These are phyloP conservation scores for Unio pictorum DNA, from an alignment of 2,888 invertebrate species.

Conservation along the genomic window DNA sequence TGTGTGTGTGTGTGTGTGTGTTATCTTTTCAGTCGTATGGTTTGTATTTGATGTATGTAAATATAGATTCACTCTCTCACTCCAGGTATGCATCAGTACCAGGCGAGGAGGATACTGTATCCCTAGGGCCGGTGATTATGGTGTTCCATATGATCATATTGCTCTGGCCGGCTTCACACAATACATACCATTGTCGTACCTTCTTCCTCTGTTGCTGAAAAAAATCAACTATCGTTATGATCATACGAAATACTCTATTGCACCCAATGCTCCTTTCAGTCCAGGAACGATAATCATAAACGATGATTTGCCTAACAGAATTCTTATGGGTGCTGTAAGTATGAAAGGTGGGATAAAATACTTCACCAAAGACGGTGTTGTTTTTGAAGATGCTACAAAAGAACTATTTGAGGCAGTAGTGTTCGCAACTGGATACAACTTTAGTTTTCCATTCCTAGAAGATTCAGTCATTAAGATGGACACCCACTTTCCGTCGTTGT, in stretches of 20 bases:
- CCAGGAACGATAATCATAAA: slow-evolving; percentile 22
- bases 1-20: too few relatives aligned
- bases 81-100: slow-evolving; percentile 70
- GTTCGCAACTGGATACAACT: slow-evolving; percentile 30
- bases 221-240: slow-evolving; percentile 29
- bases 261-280: slow-evolving; percentile 25
- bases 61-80: neutral
- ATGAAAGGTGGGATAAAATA: slow-evolving; percentile 17
- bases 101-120: slow-evolving; percentile 70
- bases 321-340: slow-evolving; percentile 23
- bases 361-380: slow-evolving; percentile 24
- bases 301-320: slow-evolving; percentile 37
- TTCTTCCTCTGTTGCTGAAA: slow-evolving; percentile 26
- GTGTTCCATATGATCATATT: slow-evolving; percentile 49
- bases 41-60: too few relatives aligned
- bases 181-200: slow-evolving; percentile 18
- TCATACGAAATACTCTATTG: slow-evolving; percentile 27
- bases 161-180: slow-evolving; percentile 21
- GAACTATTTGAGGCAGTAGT: slow-evolving; percentile 27
- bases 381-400: slow-evolving; percentile 24
- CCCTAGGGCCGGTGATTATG: slow-evolving; percentile 57
- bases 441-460: slow-evolving; percentile 32
- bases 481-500: slow-evolving; percentile 21
- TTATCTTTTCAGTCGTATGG: too few relatives aligned
- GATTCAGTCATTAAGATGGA: slow-evolving; percentile 17